Percentiles rank a stretch among this genome's conserved stretches.
These are phyloP conservation scores for Percina caprodes DNA, from an alignment of 2,113 vertebrate genomes.

Conservation along the genomic window DNA sequence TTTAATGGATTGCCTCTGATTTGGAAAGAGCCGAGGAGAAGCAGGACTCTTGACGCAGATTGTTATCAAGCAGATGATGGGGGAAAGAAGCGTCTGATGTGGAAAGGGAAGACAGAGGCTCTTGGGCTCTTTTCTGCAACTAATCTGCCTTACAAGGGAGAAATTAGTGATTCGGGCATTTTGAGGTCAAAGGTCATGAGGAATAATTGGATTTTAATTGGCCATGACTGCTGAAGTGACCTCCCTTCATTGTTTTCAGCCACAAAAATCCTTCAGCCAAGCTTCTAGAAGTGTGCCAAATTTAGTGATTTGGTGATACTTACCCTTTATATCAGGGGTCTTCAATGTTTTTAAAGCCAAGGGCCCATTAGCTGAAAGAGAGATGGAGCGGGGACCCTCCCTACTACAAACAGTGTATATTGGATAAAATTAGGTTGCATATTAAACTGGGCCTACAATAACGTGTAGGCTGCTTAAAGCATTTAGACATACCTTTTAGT, in stretches of 20 bases:
- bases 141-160: background rate
- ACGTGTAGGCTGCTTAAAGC: too few relatives aligned
- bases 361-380: too few relatives aligned
- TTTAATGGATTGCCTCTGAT: constrained; percentile 53
- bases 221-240: background rate
- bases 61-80: constrained; percentile 53
- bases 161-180: background rate
- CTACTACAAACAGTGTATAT: too few relatives aligned
- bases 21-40: constrained; percentile 39
- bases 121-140: background rate
- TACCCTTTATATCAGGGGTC: too few relatives aligned
- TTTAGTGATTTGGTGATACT: background rate
- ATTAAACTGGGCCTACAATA: too few relatives aligned
- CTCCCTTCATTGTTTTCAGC: background rate
- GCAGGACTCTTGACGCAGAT: constrained; percentile 31
- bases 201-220: background rate
- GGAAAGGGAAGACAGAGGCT: constrained; percentile 12
- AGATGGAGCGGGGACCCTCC: too few relatives aligned
- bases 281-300: background rate
- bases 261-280: background rate
- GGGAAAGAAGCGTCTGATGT: constrained; percentile 47
- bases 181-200: background rate
- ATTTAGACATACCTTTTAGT: too few relatives aligned
- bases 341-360: too few relatives aligned
- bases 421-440: too few relatives aligned